These are phyloP conservation scores for Saguinus oedipus DNA, from an alignment of 2,797 vertebrate genomes.

Conservation along the genomic window DNA sequence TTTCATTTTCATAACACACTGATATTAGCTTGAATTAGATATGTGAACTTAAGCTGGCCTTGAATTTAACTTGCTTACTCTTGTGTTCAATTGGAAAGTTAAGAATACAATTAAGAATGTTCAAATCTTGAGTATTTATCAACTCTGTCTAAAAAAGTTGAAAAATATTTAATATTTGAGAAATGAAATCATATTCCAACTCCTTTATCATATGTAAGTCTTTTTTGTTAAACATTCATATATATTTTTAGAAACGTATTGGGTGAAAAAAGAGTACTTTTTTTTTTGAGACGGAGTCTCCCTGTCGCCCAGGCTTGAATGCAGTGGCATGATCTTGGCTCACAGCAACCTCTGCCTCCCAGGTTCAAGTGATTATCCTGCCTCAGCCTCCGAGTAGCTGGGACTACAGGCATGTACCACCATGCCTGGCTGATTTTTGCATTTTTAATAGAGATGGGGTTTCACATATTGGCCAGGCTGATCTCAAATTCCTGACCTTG, in stretches of 20 bases:
- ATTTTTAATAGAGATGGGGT: too few relatives aligned
- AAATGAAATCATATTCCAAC: not conserved
- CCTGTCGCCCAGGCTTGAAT: too few relatives aligned
- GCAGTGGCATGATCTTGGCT: too few relatives aligned
- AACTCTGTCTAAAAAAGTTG: not conserved
- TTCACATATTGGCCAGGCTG: too few relatives aligned
- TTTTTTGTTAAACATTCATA: not conserved
- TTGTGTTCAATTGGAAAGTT: not conserved
- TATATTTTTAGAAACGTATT: not conserved
- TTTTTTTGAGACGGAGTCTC: too few relatives aligned
- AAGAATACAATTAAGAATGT: constrained; percentile 17
- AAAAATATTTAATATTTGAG: not conserved
- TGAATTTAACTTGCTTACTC: constrained; percentile 20
- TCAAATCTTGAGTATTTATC: constrained; percentile 31
- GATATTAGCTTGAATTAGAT: not conserved
- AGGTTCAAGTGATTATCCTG: too few relatives aligned
- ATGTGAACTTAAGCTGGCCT: not conserved
- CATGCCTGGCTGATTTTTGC: too few relatives aligned
- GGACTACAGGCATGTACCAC: too few relatives aligned
- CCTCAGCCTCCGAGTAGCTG: too few relatives aligned
- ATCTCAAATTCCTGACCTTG: too few relatives aligned
- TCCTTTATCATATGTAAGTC: not conserved
- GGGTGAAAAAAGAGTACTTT: not conserved
- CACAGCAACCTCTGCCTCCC: too few relatives aligned
- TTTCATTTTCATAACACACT: not conserved